These are phyloP conservation scores for Verasper variegatus DNA, from an alignment of 2,113 vertebrate species.

Conservation along the genomic window DNA sequence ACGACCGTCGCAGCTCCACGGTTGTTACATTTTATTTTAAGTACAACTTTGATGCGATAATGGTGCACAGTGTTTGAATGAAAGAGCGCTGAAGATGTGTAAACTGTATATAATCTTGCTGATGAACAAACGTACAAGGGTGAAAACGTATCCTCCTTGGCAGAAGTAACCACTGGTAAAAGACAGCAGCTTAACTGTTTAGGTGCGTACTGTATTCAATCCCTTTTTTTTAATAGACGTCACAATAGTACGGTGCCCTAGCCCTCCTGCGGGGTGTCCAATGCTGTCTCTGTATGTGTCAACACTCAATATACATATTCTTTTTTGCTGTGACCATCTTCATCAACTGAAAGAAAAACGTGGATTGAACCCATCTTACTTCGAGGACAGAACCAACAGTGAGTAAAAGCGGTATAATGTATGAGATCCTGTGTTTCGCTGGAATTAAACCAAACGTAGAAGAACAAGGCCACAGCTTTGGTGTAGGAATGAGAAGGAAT, in stretches of 20 bases:
- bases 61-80: not conserved
- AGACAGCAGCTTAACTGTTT: too few relatives aligned
- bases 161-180: too few relatives aligned
- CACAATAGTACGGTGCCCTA: too few relatives aligned
- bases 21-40: not conserved
- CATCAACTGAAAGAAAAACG: not conserved
- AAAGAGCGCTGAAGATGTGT: not conserved
- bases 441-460: constrained; percentile 12
- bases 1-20: not conserved
- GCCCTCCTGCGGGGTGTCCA: too few relatives aligned
- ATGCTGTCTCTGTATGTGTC: too few relatives aligned
- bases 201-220: too few relatives aligned
- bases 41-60: not conserved
- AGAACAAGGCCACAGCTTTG: constrained; percentile 7
- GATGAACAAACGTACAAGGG: too few relatives aligned
- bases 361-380: constrained; percentile 6
- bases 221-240: too few relatives aligned
- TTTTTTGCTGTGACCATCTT: not conserved
- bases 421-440: not conserved
- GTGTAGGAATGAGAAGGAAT: not conserved
- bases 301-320: not conserved
- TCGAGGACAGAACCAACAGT: constrained; percentile 8
- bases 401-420: not conserved
- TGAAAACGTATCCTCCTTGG: too few relatives aligned
- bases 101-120: not conserved